Base-by-base conservation (phyloP, 2,797 vertebrate genomes). In the Microcaecilia unicolor region DNA sequence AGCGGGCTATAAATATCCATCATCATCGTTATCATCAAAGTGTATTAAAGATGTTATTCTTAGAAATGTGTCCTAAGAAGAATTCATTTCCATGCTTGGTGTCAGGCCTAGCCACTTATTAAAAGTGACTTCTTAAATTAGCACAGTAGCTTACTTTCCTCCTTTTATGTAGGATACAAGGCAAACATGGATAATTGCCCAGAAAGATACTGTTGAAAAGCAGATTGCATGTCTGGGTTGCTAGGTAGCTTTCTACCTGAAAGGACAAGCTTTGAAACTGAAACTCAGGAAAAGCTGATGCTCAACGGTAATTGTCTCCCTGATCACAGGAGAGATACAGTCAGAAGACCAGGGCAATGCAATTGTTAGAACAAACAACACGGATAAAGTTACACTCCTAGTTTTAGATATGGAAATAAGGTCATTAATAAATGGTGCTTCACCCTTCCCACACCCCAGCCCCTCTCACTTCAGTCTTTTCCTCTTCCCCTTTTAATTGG, bases 321-420 rank as follows among this genome's bases (percentile, higher is more conserved):
- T 81, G 79, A 74, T 78, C 80, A 76, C 70, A 73, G 62, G 58
- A 61, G 59, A 56, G 83, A 87, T 85, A 86, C 64, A 61, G 87
- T 87, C 83, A 80, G 67, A 2, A 10, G 33, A 43, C 46, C 47
- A 45, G 53, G 28, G 29, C 15, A 43, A 22, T 54, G 45, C 28
- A 12, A 33, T 66, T 40, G 59, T 51, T 61, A 45, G 53, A 67
- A 70, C 69, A 41, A 72, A 73, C 67, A 67, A 60, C 52, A 65
- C 65, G 75, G 87, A 82, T 88, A 84, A 77, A 61, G 58, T 90
- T 89, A 83, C 86, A 81, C 80, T 76, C 64, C 63, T 28, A 56
- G 71, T 67, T 75, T 75, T 55, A 68, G 64, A 67, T 58, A 68
- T 51, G 57, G 64, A 66, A 68, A 67, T 41, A 17, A 46, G 58